Evolutionary conservation across 2,888 invertebrate genomes (phyloP), one percentile per base, ranked within the genome.

Genomic region (Oxyteleia sp.): DNA sequence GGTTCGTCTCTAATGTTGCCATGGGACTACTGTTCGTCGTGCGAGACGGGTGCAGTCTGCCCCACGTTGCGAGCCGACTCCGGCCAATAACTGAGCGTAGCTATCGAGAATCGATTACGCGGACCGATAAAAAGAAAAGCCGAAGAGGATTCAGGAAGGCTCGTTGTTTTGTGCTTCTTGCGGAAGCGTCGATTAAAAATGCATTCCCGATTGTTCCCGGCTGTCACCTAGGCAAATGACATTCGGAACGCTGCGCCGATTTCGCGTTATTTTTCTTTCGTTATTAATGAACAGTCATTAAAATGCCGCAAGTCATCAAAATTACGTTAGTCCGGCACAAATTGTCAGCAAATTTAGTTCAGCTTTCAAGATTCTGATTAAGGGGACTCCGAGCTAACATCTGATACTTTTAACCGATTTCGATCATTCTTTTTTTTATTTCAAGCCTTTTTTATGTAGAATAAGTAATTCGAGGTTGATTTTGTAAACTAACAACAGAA

Each of bases 1-100:
- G 91, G 87, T 88, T 90, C 89, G 91, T 80, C 88, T 92, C 91
- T 90, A 89, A 91, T 89, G 84, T 86, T 76, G 87, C 85, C 75
- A 82, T 74, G 79, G 79, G 75, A 82, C 84, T 85, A 72, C 82
- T 78, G 75, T 84, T 84, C 71, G 71, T 69, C 78, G 74, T 80
- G 69, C 83, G 69, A 83, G 83, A 83, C 83, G 83, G 74, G 74
- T 66, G 78, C 75, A 74, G 69, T 80, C 75, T 68, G 66, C 13
- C 72, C 59, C 32, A 61, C 75, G 63, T 18, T 53, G 72, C 69
- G 47, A 75, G 49, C 49, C 45, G 74, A 49, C 76, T 71, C 71
- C 64, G 68, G 53, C 72, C 81, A 78, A 78, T 78, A 81, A 80
- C 80, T 76, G 80, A 81, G 84, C 84, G 84, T 84, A 72, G 72